Base-by-base conservation (phyloP, 2,113 vertebrate genomes). In the Chinchilla lanigera region DNA sequence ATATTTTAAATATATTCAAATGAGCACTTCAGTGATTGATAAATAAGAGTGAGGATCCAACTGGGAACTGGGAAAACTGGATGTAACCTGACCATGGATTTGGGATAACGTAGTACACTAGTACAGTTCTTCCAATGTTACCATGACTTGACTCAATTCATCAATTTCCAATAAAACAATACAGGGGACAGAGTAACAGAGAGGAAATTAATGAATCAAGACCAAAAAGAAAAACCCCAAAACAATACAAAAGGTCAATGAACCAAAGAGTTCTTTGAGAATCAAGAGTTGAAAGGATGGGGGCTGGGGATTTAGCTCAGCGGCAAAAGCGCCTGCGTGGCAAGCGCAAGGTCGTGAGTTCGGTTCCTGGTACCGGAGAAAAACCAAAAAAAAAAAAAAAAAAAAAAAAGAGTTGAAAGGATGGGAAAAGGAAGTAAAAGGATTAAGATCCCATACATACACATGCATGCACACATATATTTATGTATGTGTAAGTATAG, bases 1-100 rank as follows among this genome's bases (percentile, higher is more conserved):
- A 20, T 47, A 63, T 85, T 60, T 78, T 78, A 89, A 96, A 78
- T 96, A 84, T 69, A 89, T 44, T 85, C 41, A 89, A 77, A 35
- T 93, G 10, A n/a, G 14, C 77, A 93, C 61, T 44, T 89, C 77
- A 78, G 86, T 58, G 38, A 85, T 12, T 80, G 52, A 60, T 85
- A 89, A 83, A 56, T 77, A 61, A 67, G 28, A 84, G 26, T n/a
- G 30, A 52, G 41, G n/a, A 93, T 78, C 1, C 56, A 61, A 44
- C 16, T 28, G 20, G n/a, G 50, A 5, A 85, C 7, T 78, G 19
- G 44, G 22, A 54, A 96, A 93, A 89, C 1, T 47, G 20, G 28
- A 86, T 44, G 78, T 33, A 54, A n/a, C 16, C 19, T 93, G 65
- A 52, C 47, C 14, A 61, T 1, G 58, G n/a, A 93, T 24, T 86